phyloP scores from a whole-genome alignment of 2,113 vertebrate genomes.

The Malurus elegans region DNA sequence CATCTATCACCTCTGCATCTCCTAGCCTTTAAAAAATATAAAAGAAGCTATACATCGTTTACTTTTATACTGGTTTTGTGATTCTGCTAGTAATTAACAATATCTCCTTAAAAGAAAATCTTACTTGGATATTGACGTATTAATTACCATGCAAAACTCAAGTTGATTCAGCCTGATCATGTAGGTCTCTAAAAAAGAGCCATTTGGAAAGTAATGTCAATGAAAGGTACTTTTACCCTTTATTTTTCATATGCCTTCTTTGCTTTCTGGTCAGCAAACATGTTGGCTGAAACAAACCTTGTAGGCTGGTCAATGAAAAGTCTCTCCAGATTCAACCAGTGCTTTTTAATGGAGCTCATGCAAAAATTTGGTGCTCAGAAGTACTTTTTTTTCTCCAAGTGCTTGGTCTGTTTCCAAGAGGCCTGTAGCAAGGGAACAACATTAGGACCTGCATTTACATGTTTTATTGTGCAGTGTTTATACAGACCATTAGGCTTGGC shows the following conservation, averaged over 20 bases:
- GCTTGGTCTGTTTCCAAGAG: neutral
- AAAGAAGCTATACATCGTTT: neutral
- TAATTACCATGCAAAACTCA: neutral
- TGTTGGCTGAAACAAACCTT: neutral
- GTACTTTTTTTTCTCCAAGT: neutral
- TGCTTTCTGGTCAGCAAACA: neutral
- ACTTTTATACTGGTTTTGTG: neutral
- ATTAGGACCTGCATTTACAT: neutral
- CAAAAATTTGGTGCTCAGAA: neutral
- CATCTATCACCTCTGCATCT: neutral
- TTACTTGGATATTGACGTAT: neutral
- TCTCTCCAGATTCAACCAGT: neutral
- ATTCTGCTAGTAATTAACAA: neutral
- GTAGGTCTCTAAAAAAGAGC: neutral
- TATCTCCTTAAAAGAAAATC: neutral
- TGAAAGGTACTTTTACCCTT: neutral
- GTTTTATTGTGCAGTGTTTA: neutral
- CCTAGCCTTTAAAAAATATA: neutral
- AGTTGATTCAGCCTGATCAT: neutral
- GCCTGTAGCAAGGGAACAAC: neutral
- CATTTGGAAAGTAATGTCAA: neutral
- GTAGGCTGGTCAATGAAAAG: neutral
- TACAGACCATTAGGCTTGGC: neutral
- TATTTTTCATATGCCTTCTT: neutral
- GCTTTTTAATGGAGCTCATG: neutral